phyloP scores from a whole-genome alignment of 2,888 invertebrate genomes.

The Phalera bucephala region DNA sequence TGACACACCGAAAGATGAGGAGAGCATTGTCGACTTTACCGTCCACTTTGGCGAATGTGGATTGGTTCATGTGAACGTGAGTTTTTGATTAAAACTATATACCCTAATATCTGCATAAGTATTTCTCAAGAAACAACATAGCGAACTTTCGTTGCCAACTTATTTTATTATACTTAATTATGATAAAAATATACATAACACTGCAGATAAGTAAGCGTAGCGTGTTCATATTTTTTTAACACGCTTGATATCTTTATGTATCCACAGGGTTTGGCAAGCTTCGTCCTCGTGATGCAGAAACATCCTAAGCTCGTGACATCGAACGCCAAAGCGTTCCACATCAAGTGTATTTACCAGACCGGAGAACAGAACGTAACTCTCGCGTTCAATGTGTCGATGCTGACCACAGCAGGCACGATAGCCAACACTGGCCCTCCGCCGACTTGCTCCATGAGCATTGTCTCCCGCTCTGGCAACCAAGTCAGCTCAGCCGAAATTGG shows the following conservation, averaged over 20 bases:
- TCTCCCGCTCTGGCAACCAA: conserved; percentile 92
- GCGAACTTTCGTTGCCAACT: too few species aligned
- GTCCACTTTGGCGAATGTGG: conserved; percentile 96
- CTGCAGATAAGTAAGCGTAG: too few species aligned
- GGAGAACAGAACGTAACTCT: conserved; percentile 96
- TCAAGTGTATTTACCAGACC: conserved; percentile 97
- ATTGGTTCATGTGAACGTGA: conserved; percentile 93
- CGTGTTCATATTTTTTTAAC: too few species aligned
- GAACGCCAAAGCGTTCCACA: conserved; percentile 97
- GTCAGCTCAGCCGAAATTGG: conserved; percentile 96
- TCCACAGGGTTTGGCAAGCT: conserved; percentile 93
- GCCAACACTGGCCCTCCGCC: conserved; percentile 98
- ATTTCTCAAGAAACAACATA: too few species aligned
- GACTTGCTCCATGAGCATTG: conserved; percentile 95
- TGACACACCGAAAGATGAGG: conserved; percentile 87
- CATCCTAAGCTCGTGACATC: conserved; percentile 97
- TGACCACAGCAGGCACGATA: conserved; percentile 97
- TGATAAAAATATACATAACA: too few species aligned
- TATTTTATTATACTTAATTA: too few species aligned
- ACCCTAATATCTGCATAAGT: too few species aligned
- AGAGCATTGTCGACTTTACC: conserved; percentile 90
- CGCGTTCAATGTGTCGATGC: conserved; percentile 97
- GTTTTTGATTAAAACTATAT: conserved; percentile 47
- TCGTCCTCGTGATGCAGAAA: conserved; percentile 97
- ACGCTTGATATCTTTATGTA: too few species aligned